Evolutionary conservation across 2,888 invertebrate species (phyloP).

Genomic region (Axea sp.): DNA sequence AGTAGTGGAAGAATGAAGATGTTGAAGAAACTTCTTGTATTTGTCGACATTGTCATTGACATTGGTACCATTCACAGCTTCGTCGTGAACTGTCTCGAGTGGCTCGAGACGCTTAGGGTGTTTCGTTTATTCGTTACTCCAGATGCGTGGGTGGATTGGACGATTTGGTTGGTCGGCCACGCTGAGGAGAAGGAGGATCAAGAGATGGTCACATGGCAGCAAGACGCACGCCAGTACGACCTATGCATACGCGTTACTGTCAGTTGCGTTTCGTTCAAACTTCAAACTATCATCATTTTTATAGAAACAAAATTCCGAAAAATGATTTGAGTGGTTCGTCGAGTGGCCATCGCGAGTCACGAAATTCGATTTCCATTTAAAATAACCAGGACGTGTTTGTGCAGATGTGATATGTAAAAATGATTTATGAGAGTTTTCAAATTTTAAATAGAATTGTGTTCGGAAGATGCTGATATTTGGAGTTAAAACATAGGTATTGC

Average conservation of each 20-base stretch:
- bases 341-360: no score
- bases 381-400: no score
- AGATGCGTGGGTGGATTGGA: constrained; percentile 68
- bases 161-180: constrained; percentile 62
- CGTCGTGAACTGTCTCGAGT: constrained; percentile 50
- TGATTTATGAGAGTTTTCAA: no score
- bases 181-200: constrained; percentile 67
- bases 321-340: no score
- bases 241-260: constrained; percentile 71
- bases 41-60: constrained; percentile 49
- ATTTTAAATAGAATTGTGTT: no score
- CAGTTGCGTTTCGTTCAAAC: constrained; percentile 69
- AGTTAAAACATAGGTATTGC: no score
- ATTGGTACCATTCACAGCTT: constrained; percentile 42
- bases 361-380: no score
- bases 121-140: constrained; percentile 56
- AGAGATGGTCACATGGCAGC: constrained; percentile 71
- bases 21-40: constrained; percentile 9
- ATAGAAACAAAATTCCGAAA: not conserved
- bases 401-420: no score
- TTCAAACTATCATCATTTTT: constrained; percentile 27
- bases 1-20: constrained; percentile 26
- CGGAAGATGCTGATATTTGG: no score
- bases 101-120: constrained; percentile 49
- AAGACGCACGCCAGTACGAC: constrained; percentile 65